Conservation (phyloP, 2,797 vertebrate species). For the Sparidentex hasta region DNA sequence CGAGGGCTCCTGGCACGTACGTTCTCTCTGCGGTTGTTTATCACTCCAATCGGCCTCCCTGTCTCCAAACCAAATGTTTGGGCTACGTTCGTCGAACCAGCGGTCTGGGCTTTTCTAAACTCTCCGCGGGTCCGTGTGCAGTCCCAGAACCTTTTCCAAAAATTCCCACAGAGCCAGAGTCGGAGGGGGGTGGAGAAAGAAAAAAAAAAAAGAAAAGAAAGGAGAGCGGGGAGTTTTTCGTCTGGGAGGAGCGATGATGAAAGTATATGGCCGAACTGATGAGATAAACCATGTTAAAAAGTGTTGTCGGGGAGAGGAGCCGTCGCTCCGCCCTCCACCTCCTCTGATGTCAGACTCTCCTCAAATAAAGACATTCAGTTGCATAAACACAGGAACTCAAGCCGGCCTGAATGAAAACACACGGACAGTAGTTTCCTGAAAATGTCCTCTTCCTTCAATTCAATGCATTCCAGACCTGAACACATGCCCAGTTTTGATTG, state of each 20-base stretch:
- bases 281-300: conserved; percentile 19
- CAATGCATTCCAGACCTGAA: conserved; percentile 15
- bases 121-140: background rate
- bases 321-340: background rate
- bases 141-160: background rate
- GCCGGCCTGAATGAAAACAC: conserved; percentile 8
- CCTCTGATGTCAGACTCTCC: conserved; percentile 3
- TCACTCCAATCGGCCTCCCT: conserved; percentile 36
- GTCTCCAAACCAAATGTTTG: conserved; percentile 60
- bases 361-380: conserved; percentile 27
- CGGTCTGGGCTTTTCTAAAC: conserved; percentile 19
- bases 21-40: conserved; percentile 45
- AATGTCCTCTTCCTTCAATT: conserved; percentile 10
- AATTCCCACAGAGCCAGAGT: background rate
- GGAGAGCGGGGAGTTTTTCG: background rate
- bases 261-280: conserved; percentile 14
- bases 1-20: conserved; percentile 6
- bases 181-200: too few relatives aligned
- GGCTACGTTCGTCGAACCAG: conserved; percentile 11
- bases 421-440: conserved; percentile 9
- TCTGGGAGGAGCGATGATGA: background rate
- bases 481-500: conserved; percentile 25
- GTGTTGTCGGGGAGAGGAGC: background rate
- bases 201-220: too few relatives aligned
- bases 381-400: conserved; percentile 50